phyloP scores from a whole-genome alignment of 2,797 vertebrate genomes.

The Salmo trutta region DNA sequence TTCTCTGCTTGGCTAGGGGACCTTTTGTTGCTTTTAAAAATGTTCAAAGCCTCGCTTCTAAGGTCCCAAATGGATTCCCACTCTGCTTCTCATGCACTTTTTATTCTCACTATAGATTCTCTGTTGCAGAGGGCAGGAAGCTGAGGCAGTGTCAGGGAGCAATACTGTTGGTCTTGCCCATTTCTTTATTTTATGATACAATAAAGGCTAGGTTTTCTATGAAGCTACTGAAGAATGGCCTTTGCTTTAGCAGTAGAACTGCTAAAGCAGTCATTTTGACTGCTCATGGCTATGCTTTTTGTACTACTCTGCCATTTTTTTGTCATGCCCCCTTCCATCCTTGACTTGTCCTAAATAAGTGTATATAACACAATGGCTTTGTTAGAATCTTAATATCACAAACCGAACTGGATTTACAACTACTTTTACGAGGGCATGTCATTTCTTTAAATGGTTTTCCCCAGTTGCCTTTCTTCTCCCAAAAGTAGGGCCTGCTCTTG shows the following conservation, averaged over 20 bases:
- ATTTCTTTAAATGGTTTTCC: too few relatives aligned
- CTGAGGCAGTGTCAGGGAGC: slow-evolving; percentile 58
- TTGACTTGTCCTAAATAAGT: too few relatives aligned
- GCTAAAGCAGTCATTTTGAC: too few relatives aligned
- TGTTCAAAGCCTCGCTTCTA: slow-evolving; percentile 47
- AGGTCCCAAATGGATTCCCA: slow-evolving; percentile 54
- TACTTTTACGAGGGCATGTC: too few relatives aligned
- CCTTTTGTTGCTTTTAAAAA: slow-evolving; percentile 37
- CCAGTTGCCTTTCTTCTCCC: too few relatives aligned
- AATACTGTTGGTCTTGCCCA: slow-evolving; percentile 69
- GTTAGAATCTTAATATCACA: too few relatives aligned
- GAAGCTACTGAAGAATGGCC: slow-evolving; percentile 77
- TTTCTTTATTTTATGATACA: slow-evolving; percentile 78
- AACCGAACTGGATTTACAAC: too few relatives aligned
- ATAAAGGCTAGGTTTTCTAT: slow-evolving; percentile 79
- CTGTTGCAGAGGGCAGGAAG: slow-evolving; percentile 27
- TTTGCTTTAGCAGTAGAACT: slow-evolving; percentile 35
- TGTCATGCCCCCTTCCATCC: too few relatives aligned
- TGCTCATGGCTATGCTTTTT: too few relatives aligned
- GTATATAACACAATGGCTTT: too few relatives aligned
- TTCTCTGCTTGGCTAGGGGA: slow-evolving; percentile 33
- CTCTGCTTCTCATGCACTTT: slow-evolving; percentile 37
- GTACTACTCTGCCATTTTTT: too few relatives aligned
- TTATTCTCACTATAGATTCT: slow-evolving; percentile 39
- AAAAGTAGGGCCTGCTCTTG: too few relatives aligned